A percentile compares a stretch with the other conserved stretches of the same genome.
phyloP scores from a whole-genome alignment of 2,113 vertebrate genomes.

The Odontesthes bonariensis region DNA sequence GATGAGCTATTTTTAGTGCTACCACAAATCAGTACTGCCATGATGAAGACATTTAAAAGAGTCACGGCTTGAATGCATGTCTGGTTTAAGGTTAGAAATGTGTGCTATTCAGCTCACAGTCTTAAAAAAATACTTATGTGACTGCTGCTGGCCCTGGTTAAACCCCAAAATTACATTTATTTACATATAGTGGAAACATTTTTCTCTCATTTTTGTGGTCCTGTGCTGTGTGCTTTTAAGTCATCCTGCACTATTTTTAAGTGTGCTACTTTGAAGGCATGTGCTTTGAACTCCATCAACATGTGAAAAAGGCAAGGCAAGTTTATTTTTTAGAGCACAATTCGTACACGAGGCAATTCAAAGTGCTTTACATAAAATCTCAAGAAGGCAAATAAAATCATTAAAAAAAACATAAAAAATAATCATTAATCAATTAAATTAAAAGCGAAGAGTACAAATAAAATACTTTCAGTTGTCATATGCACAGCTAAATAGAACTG shows the following conservation, averaged over 20 bases:
- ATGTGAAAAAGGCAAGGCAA: too few species aligned
- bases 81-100: slow-evolving; percentile 16
- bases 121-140: slow-evolving; percentile 3
- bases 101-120: slow-evolving; percentile 12
- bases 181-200: slow-evolving; percentile 31
- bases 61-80: slow-evolving; percentile 16
- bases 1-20: slow-evolving; percentile 59
- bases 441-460: too few species aligned
- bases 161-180: slow-evolving; percentile 13
- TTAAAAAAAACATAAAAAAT: too few species aligned
- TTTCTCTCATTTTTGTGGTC: slow-evolving; percentile 20
- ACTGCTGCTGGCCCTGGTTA: slow-evolving; percentile 27
- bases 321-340: too few species aligned
- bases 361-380: too few species aligned
- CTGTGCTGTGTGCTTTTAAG: neutral
- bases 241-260: slow-evolving; percentile 6
- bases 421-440: too few species aligned
- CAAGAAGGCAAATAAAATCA: too few species aligned
- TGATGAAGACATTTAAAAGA: slow-evolving; percentile 36
- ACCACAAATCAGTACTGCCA: slow-evolving; percentile 64
- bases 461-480: too few species aligned
- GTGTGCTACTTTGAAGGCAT: neutral
- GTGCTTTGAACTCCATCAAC: slow-evolving; percentile 2
- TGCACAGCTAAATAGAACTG: too few species aligned
- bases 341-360: too few species aligned